Conservation (phyloP, 2,113 vertebrate genomes). For the Trematomus loennbergii region DNA sequence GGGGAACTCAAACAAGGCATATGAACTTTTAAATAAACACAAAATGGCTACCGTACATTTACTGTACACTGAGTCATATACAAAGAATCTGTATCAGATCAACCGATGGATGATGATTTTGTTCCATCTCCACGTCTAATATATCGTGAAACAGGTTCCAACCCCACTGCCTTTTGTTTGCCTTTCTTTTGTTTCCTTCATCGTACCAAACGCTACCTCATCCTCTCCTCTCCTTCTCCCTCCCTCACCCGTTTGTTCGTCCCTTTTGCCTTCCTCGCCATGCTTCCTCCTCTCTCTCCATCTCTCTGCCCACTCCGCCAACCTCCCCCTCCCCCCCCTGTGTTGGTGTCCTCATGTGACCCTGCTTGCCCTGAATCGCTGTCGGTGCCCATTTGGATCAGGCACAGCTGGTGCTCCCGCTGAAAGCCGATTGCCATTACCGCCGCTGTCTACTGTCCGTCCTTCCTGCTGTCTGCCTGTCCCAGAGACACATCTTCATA, state of each 20-base stretch:
- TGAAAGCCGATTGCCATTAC: constrained; percentile 61
- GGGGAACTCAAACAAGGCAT: not conserved
- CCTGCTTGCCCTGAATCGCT: constrained; percentile 62
- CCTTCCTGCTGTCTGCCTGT: constrained; percentile 13
- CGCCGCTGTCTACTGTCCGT: constrained; percentile 34
- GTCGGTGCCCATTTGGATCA: constrained; percentile 60
- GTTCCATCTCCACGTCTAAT: not conserved
- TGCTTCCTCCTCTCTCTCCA: constrained; percentile 43
- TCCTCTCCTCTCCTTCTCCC: constrained; percentile 10
- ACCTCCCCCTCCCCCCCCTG: not conserved
- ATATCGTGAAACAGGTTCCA: constrained; percentile 16
- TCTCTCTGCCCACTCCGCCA: constrained; percentile 30
- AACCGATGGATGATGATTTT: not conserved
- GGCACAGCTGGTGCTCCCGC: constrained; percentile 71
- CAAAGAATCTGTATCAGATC: not conserved
- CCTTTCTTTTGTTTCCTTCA: constrained; percentile 62
- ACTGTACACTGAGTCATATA: not conserved
- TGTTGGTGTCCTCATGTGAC: constrained; percentile 75
- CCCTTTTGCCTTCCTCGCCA: constrained; percentile 37
- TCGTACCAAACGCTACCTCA: constrained; percentile 28
- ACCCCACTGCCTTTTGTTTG: constrained; percentile 49
- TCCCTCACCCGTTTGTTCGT: constrained; percentile 19
- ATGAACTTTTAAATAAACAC: not conserved
- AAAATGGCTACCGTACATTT: not conserved
- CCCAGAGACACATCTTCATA: constrained; percentile 34